Evolutionary conservation across 1,140 invertebrate genomes (phyloP).

Genomic region (Samia ricini): DNA sequence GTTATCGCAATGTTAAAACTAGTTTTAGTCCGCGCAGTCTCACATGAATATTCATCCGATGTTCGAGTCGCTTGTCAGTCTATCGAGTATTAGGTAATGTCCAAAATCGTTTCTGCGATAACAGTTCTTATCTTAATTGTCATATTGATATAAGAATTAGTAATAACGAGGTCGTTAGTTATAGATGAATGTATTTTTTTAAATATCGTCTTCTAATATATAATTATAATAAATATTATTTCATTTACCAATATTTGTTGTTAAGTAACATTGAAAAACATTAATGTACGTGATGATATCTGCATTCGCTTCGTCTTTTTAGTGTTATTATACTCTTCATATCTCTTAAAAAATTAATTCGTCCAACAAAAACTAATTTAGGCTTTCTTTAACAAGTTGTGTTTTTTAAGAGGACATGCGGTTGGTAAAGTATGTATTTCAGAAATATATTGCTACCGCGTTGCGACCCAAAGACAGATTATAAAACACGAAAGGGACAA

Average conservation of each 20-base stretch:
- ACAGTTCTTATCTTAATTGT: neutral
- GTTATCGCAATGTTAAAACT: too few relatives aligned
- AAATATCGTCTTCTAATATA: neutral
- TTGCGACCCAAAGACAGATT: too few relatives aligned
- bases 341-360: too few relatives aligned
- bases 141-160: constrained; percentile 6
- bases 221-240: neutral
- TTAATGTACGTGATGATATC: too few relatives aligned
- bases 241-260: neutral
- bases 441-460: too few relatives aligned
- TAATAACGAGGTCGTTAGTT: constrained; percentile 4
- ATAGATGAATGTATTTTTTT: neutral
- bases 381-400: too few relatives aligned
- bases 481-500: too few relatives aligned
- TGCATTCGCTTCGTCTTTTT: too few relatives aligned
- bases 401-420: too few relatives aligned
- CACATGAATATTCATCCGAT: neutral
- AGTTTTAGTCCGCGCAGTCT: neutral
- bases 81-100: neutral
- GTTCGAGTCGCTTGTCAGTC: neutral
- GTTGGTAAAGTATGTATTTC: too few relatives aligned
- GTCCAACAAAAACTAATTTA: too few relatives aligned
- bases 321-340: too few relatives aligned
- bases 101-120: neutral
- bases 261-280: neutral